A percentile compares a stretch with the other conserved stretches of the same genome.
Conservation (phyloP, 2,888 invertebrate species). For the Calameuta idolon region DNA sequence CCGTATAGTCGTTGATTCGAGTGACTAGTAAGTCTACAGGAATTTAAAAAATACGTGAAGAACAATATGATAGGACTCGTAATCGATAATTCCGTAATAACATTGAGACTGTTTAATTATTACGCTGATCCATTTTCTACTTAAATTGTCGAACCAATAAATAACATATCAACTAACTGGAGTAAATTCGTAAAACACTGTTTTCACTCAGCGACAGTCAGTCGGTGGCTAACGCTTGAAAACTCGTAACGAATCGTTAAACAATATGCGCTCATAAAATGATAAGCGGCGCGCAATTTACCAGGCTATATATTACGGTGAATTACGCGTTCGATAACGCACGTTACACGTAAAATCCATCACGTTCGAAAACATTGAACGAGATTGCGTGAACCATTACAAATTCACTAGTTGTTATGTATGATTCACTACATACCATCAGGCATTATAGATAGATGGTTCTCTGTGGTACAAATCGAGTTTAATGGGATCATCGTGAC, state of each 20-base stretch:
- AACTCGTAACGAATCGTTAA: background rate
- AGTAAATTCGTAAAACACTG: background rate
- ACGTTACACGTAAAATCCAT: background rate
- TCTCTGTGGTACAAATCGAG: background rate
- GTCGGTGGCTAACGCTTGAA: background rate
- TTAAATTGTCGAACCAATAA: background rate
- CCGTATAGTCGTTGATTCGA: background rate
- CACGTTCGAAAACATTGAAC: background rate
- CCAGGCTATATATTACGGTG: background rate
- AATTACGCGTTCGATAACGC: background rate
- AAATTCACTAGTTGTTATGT: background rate
- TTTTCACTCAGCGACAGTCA: background rate
- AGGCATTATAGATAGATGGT: background rate
- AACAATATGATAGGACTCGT: background rate
- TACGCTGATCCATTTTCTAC: background rate
- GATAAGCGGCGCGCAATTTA: background rate
- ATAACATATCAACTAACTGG: background rate
- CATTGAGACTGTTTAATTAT: background rate
- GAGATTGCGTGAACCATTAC: background rate
- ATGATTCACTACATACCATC: background rate
- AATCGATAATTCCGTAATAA: background rate
- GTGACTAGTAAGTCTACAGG: background rate
- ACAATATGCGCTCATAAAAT: background rate
- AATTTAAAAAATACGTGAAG: background rate
- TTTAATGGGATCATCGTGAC: background rate